Evolutionary conservation across 2,113 vertebrate species (phyloP), one percentile per base, ranked within the genome.

Genomic region (Theropithecus gelada): DNA sequence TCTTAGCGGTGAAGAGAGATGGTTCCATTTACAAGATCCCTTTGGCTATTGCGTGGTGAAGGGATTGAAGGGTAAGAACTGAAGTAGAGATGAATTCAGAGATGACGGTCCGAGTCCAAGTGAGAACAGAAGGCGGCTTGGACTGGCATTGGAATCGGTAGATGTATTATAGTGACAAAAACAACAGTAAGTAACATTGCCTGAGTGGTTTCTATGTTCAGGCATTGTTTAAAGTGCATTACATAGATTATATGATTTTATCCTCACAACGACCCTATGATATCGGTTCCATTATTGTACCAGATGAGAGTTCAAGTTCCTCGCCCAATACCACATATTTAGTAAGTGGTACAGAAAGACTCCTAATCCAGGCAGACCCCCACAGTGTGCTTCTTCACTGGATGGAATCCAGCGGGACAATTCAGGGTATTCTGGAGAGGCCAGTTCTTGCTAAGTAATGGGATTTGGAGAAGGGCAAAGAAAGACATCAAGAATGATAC

Each of bases 161-260:
- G 80, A 27, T 8, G 1, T 20, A 1, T 13, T 64, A 32, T 9
- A 79, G 23, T 11, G 11, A 38, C 2, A n/a, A 14, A 1, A 8
- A 0, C 2, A 30, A 14, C 1, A 8, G 1, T 9, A 23, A 6
- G 22, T 35, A 23, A 32, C 57, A 4, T 3, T 0, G 30, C 73
- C 88, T 3, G 22, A 38, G 13, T 3, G 10, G 50, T n/a, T 86
- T 75, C 73, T 50, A 1, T 2, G 43, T 35, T 43, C 66, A 73
- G 66, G 32, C 14, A 22, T 27, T 12, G 22, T 57, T 52, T 82
- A n/a, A 6, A 14, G 84, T 0, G 23, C 38, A 83, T 78, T 40
- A 10, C 0, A 0, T 7, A 70, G 61, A 68, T 85, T 6, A 23
- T 48, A 11, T n/a, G 38, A 38, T 43, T 81, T 45, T 70, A 30